Percentiles rank a stretch among this genome's conserved stretches.
These are phyloP conservation scores for Pseudomyrmex cubaensis DNA, from an alignment of 1,140 invertebrate genomes.

Conservation along the genomic window DNA sequence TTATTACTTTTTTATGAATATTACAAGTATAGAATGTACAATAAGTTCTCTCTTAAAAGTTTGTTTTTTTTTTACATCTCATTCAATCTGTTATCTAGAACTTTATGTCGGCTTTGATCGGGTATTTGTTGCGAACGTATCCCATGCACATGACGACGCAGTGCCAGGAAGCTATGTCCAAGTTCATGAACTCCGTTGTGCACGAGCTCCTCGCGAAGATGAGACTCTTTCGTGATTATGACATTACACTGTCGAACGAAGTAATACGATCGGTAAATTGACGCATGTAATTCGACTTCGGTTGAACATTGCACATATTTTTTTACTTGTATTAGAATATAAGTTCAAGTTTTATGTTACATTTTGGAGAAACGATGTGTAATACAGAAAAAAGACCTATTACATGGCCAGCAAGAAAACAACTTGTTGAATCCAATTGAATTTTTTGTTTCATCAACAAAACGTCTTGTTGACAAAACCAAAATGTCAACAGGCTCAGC, in stretches of 20 bases:
- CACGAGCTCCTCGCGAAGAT: constrained; percentile 70
- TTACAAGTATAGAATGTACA: neutral
- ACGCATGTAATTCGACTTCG: neutral
- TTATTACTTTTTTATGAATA: neutral
- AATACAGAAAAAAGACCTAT: no score
- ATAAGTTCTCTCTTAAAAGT: constrained; percentile 19
- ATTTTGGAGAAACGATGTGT: no score
- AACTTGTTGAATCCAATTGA: no score
- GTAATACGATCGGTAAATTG: neutral
- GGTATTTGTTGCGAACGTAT: constrained; percentile 69
- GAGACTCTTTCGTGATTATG: constrained; percentile 68
- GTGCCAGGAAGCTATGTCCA: constrained; percentile 63
- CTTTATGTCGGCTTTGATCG: constrained; percentile 62
- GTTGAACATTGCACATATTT: no score
- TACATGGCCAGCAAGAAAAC: no score
- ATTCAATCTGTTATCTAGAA: constrained; percentile 60
- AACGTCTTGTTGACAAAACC: no score
- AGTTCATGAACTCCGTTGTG: constrained; percentile 72
- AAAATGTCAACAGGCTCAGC: no score
- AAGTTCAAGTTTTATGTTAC: no score
- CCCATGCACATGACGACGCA: constrained; percentile 63
- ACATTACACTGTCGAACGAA: constrained; percentile 9
- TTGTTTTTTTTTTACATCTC: neutral
- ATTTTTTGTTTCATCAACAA: no score
- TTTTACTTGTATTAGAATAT: no score